phyloP scores from a whole-genome alignment of 2,888 invertebrate genomes.

The Lasius fuliginosus region DNA sequence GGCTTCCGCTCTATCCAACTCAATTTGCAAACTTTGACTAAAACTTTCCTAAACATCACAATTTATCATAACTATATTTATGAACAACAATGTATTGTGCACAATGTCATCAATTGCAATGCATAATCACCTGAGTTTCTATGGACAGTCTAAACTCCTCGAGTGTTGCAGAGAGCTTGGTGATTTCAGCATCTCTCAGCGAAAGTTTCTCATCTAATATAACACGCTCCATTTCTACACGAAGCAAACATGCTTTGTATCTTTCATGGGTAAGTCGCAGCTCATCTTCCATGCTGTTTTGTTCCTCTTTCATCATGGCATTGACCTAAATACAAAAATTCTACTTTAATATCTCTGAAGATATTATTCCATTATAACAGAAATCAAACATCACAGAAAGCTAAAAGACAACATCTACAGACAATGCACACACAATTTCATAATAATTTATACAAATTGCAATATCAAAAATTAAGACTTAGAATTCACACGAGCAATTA shows the following conservation, averaged over 20 bases:
- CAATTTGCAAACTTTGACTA: conserved; percentile 83
- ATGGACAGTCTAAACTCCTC: conserved; percentile 81
- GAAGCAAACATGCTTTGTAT: conserved; percentile 75
- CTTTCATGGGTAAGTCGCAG: conserved; percentile 78
- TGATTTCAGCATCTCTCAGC: conserved; percentile 79
- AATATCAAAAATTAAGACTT: not conserved
- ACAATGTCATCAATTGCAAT: not conserved
- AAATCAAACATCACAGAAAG: conserved; percentile 66
- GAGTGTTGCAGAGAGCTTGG: conserved; percentile 75
- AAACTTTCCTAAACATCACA: conserved; percentile 81
- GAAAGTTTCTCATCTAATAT: conserved; percentile 77
- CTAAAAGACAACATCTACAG: conserved; percentile 7
- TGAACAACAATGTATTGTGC: not conserved
- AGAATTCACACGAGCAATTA: conserved; percentile 24
- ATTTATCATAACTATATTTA: conserved; percentile 21
- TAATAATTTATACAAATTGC: not conserved
- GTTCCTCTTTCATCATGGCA: conserved; percentile 79
- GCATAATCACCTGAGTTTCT: conserved; percentile 81
- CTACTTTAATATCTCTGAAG: not conserved
- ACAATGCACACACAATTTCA: not conserved
- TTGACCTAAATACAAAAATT: conserved; percentile 71
- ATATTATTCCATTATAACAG: not conserved
- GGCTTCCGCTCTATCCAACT: conserved; percentile 83
- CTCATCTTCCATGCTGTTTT: conserved; percentile 78
- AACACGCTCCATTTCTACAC: conserved; percentile 78